phyloP scores from a whole-genome alignment of 2,888 invertebrate genomes.

The Plagodis dolabraria region DNA sequence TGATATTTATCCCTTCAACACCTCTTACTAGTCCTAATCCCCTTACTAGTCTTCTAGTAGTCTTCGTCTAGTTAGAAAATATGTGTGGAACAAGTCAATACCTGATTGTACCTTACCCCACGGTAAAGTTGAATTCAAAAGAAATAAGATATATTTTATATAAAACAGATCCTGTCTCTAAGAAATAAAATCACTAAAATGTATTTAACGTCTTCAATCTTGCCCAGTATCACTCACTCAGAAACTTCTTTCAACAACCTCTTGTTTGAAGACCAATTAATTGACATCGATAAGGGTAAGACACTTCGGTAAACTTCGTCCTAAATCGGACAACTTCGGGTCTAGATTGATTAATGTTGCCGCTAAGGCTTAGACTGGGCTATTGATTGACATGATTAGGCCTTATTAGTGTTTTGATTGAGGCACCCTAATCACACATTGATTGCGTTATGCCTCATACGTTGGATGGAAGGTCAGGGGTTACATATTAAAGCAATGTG shows the following conservation, averaged over 20 bases:
- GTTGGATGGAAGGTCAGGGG: not conserved
- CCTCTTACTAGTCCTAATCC: no score
- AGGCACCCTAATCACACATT: constrained; percentile 16
- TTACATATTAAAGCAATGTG: not conserved
- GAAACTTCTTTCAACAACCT: constrained; percentile 14
- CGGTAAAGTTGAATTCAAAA: no score
- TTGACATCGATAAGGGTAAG: constrained; percentile 23
- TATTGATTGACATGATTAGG: constrained; percentile 21
- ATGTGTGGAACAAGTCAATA: no score
- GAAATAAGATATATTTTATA: no score
- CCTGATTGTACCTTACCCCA: no score
- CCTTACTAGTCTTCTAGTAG: no score
- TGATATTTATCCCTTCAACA: no score
- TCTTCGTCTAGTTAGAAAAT: no score
- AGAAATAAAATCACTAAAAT: no score
- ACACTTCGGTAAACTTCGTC: constrained; percentile 26
- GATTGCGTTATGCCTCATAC: constrained; percentile 5
- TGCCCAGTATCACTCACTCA: constrained; percentile 7
- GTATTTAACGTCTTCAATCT: not conserved
- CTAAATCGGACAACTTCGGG: constrained; percentile 20
- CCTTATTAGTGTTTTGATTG: constrained; percentile 15
- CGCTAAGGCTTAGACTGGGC: constrained; percentile 3
- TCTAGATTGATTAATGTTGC: constrained; percentile 20
- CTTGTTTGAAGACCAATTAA: constrained; percentile 26
- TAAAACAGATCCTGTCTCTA: no score